Base-by-base conservation (phyloP, 1,140 invertebrate species). In the Ephestia elutella region DNA sequence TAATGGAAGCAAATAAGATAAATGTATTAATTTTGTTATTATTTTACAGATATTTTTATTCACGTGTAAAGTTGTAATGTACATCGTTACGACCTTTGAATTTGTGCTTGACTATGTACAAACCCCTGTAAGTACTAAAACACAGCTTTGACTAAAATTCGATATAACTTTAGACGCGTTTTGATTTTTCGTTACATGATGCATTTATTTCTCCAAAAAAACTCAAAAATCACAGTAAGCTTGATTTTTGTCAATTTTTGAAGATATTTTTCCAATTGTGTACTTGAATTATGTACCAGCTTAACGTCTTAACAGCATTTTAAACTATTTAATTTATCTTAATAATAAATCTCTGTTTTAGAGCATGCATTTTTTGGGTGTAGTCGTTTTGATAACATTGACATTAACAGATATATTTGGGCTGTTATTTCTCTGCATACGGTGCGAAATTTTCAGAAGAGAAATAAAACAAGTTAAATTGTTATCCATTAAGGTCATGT, bases 391-490 rank as follows among this genome's bases (percentile, higher is more conserved):
- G n/a, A 17, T 59, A 11, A 49, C 54, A 49, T 15, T 66, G 20
- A 57, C 55, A 8, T 21, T 59, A 0, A n/a, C 62, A 9, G 60
- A 71, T 13, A 50, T 68, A 19, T 10, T 71, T 2, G 63, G 69
- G 50, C 50, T 66, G 5, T 17, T 71, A 15, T 35, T 68, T 20
- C 44, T 80, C 17, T 70, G 74, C 35, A 10, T 71, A 15, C 57
- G 66, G 0, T 70, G 62, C 38, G 71, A 82, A 59, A 7, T 62
- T 2, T 76, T 80, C 21, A 65, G 60, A 2, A 62, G 59, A 62
- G 72, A 80, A 65, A 60, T 80, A 7, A 68, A 73, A 35, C 59
- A 67, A 44, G 77, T 70, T 0, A 80, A 76, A 64, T 57, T 66
- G 19, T 63, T 81, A 13, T 73, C 60, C 20, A 75, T 77, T 18